phyloP scores from a whole-genome alignment of 2,888 invertebrate species.

The Nudaria mundana region DNA sequence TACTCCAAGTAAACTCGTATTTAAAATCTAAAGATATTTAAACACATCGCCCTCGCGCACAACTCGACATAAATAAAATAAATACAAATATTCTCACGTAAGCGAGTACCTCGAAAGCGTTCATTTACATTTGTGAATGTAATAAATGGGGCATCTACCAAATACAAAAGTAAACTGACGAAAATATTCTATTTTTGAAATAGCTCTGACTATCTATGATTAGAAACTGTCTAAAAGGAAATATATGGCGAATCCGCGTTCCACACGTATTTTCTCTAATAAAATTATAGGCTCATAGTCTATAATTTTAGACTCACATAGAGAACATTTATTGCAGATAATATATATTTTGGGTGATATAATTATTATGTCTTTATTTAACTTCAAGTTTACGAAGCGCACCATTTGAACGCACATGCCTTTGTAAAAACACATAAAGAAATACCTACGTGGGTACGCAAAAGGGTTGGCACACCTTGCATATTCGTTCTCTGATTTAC shows the following conservation, averaged over 20 bases:
- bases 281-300: constrained; percentile 12
- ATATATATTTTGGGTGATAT: constrained; percentile 19
- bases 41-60: constrained; percentile 74
- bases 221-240: constrained; percentile 42
- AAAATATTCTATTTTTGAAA: constrained; percentile 57
- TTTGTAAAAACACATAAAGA: constrained; percentile 22
- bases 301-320: no score
- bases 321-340: constrained; percentile 1
- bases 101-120: constrained; percentile 74
- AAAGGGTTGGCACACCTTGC: constrained; percentile 76
- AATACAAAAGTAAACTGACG: constrained; percentile 68
- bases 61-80: constrained; percentile 78
- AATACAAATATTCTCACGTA: constrained; percentile 82
- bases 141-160: constrained; percentile 76
- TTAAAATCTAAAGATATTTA: constrained; percentile 78
- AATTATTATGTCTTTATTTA: constrained; percentile 18
- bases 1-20: constrained; percentile 67
- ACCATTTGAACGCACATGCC: constrained; percentile 3
- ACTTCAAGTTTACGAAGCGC: constrained; percentile 11
- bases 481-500: constrained; percentile 71
- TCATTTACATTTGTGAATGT: constrained; percentile 79
- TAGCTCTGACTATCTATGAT: constrained; percentile 40
- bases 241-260: constrained; percentile 42
- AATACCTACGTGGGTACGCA: constrained; percentile 15
- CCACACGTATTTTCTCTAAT: constrained; percentile 27